Base-by-base conservation (phyloP, 2,888 invertebrate species). In the Drosophila neonasuta region DNA sequence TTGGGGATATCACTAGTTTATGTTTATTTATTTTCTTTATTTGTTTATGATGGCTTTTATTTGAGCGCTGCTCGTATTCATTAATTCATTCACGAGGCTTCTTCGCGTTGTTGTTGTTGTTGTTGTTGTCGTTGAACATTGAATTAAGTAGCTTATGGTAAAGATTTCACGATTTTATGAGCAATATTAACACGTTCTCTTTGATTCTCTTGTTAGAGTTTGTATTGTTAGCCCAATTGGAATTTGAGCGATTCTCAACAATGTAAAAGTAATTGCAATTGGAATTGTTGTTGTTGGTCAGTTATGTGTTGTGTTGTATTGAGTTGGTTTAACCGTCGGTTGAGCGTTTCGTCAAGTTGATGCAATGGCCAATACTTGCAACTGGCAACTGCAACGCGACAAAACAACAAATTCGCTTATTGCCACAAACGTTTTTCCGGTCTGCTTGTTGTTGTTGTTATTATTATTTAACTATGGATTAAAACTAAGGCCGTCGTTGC, bases 1-100 rank as follows among this genome's bases (percentile, higher is more conserved):
- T 69, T 68, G 69, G 58, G 64, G 46, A 63, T 74, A 83, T 82
- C 82, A 82, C 85, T 80, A 85, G 86, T 76, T 80, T 67, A 79
- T 85, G 82, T 82, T 74, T 83, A 70, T 68, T 72, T 77, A 68
- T 49, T 68, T 68, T 56, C 55, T 67, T 84, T 86, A 58, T 79
- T 58, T 65, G 73, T 60, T 68, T 66, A 64, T 66, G 61, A 59
- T 68, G 46, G 48, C 60, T 50, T 59, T 54, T 44, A 36, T 36
- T 59, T 36, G 51, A 7, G 15, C n/a, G 39, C 34, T 57, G 41
- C 48, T 58, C 61, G 54, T 68, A 80, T 74, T 68, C 66, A 64
- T 54, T 42, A 30, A 64, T 62, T 68, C 59, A 66, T 60, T 54
- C 71, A 64, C 65, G 68, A 46, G 34, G 44, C 7, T 32, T 55